Evolutionary conservation across 1,140 invertebrate species (phyloP).

Genomic region (Oscheius sp.): DNA sequence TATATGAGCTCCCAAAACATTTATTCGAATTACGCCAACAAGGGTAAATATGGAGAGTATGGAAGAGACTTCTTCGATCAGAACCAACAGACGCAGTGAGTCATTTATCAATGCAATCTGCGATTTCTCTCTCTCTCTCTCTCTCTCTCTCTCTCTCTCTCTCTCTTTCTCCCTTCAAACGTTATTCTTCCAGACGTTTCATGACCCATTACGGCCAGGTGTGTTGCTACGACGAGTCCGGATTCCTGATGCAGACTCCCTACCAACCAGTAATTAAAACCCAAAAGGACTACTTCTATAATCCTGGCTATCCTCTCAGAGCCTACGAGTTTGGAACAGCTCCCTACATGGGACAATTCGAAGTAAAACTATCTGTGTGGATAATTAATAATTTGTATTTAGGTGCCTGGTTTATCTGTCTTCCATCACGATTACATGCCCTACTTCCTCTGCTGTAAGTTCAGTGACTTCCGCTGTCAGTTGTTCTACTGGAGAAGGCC

Average conservation of each 20-base stretch:
- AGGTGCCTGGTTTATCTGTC: constrained; percentile 54
- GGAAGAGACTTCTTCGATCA: constrained; percentile 10
- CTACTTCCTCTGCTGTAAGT: constrained; percentile 61
- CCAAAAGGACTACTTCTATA: constrained; percentile 60
- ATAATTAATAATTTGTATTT: background rate
- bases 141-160: constrained; percentile 4
- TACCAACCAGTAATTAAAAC: constrained; percentile 61
- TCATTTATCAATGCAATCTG: background rate
- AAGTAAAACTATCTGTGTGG: constrained; percentile 24
- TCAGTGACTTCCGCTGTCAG: constrained; percentile 59
- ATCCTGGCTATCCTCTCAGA: constrained; percentile 56
- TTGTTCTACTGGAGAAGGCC: constrained; percentile 60
- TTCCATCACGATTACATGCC: constrained; percentile 62
- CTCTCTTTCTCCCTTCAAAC: background rate
- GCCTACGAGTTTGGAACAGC: constrained; percentile 60
- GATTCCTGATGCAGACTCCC: constrained; percentile 59
- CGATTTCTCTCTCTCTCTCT: no score
- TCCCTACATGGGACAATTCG: constrained; percentile 60
- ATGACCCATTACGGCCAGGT: constrained; percentile 61
- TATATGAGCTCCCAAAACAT: constrained; percentile 60
- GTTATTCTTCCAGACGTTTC: constrained; percentile 48
- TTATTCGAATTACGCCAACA: constrained; percentile 42
- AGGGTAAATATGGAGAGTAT: background rate
- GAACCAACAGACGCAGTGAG: constrained; percentile 4
- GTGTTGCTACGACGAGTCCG: constrained; percentile 59